A percentile compares a stretch with the other conserved stretches of the same genome.
phyloP scores from a whole-genome alignment of 2,797 vertebrate species.

The Myotis pilosus region DNA sequence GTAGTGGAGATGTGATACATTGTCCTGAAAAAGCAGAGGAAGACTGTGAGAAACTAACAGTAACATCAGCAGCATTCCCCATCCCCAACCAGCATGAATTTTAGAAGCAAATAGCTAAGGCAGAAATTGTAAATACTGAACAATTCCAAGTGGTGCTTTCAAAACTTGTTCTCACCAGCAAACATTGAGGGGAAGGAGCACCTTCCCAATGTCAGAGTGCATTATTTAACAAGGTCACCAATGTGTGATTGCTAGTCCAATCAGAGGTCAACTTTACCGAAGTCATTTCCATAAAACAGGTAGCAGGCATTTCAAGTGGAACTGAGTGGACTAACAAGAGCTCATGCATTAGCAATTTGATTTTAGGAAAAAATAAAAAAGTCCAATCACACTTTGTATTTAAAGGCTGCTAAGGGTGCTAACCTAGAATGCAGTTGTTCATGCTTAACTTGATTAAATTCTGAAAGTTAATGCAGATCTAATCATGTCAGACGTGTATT shows the following conservation, averaged over 20 bases:
- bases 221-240: background rate
- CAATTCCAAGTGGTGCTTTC: background rate
- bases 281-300: background rate
- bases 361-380: background rate
- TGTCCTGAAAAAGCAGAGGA: background rate
- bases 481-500: slow-evolving; percentile 10
- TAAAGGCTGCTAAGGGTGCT: background rate
- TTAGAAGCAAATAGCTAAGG: background rate
- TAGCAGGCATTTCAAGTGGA: background rate
- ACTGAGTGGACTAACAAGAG: background rate
- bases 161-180: background rate
- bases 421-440: background rate
- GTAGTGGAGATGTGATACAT: background rate
- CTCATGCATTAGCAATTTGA: background rate
- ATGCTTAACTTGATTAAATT: background rate
- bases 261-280: background rate
- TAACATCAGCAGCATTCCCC: background rate
- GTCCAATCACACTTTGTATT: background rate
- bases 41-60: background rate
- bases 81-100: background rate
- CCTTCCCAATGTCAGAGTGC: background rate
- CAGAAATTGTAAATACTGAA: background rate
- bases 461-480: slow-evolving; percentile 11
- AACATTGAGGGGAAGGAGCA: background rate
- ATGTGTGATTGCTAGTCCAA: background rate